A percentile compares a stretch with the other conserved stretches of the same genome.
Conservation (phyloP, 2,797 vertebrate genomes). For the Pantherophis alleghaniensis region DNA sequence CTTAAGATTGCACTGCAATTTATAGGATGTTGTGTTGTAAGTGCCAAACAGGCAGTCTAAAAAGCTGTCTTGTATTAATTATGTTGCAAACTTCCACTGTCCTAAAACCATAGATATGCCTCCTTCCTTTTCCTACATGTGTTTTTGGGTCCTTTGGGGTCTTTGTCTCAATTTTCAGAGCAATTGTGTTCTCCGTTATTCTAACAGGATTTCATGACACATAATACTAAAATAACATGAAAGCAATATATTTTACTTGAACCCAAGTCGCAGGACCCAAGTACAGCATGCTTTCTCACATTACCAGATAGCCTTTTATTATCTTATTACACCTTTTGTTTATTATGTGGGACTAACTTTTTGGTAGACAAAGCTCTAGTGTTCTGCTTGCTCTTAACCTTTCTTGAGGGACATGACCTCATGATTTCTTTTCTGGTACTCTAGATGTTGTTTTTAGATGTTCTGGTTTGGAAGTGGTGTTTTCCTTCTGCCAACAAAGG, state of each 20-base stretch:
- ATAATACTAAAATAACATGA: neutral
- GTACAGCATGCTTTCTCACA: neutral
- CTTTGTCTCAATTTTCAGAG: neutral
- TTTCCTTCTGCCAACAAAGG: neutral
- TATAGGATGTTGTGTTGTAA: neutral
- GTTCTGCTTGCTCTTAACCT: neutral
- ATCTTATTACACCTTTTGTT: neutral
- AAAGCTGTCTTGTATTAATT: neutral
- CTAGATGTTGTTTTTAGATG: neutral
- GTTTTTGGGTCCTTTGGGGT: neutral
- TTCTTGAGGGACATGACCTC: neutral
- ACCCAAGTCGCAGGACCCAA: neutral
- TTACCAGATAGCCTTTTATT: neutral
- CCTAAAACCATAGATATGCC: neutral
- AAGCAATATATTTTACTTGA: neutral
- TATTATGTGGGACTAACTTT: neutral
- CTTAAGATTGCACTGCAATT: neutral
- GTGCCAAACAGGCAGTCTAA: neutral
- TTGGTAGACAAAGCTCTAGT: neutral
- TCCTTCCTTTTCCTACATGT: neutral
- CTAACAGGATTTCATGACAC: neutral
- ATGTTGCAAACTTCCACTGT: neutral
- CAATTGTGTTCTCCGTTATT: neutral
- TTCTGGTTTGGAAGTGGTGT: neutral
- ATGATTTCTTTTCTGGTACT: neutral